Base-by-base conservation (phyloP, 2,797 vertebrate species). In the Pipistrellus pygmaeus region DNA sequence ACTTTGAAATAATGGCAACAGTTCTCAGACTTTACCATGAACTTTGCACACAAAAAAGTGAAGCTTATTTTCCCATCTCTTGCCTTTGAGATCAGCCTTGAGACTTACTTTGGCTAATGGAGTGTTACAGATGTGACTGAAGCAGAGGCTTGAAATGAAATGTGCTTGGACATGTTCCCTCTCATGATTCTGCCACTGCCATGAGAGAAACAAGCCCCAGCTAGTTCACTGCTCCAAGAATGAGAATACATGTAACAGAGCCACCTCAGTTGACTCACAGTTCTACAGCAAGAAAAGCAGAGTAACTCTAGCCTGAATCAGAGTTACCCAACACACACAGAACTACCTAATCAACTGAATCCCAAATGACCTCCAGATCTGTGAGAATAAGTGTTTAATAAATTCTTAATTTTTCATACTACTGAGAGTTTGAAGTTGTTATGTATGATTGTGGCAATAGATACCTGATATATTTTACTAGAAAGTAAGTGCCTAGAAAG, bases 401-500 rank as follows among this genome's bases (percentile, higher is more conserved):
- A 66, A 53, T 84, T 69, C 27, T 95, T 73, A 94, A 38, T 71
- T 90, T 92, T 86, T 82, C 44, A 82, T 73, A 38, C 23, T 27
- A 88, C 23, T 38, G 66, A 81, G 68, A 81, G 87, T 68, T 71
- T 64, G 30, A 86, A 41, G 18, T 75, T 25, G 60, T 55, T 84
- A 85, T 17, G 1, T 60, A 72, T 30, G 62, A 62, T 18, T 87
- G 21, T 90, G 88, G 93, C 27, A 87, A 87, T 23, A 81, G 14
- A 51, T 91, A 87, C 83, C 32, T 77, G 53, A 78, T 68, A 60
- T 3, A 78, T 46, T 32, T 64, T 91, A 21, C 46, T 87, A 81
- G 76, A 84, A 78, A 32, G 23, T 73, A 95, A 95, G 64, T 94
- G 86, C 48, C 55, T 78, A 87, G 38, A 88, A 68, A 89, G 38